Evolutionary conservation across 2,888 invertebrate species (phyloP).

Genomic region (Hartigia nigra): DNA sequence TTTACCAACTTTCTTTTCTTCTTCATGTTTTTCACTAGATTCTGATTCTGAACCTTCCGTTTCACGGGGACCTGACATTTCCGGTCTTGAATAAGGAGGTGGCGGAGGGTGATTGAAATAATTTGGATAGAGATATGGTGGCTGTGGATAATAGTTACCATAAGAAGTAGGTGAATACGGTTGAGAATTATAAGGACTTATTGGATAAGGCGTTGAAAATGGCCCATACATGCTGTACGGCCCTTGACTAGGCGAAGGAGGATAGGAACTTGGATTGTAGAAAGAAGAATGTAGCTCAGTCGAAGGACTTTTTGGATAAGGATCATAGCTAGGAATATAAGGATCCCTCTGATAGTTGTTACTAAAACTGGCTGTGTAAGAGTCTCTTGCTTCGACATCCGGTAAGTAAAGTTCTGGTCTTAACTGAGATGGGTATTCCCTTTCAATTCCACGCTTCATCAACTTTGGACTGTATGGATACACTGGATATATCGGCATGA

Average conservation of each 20-base stretch:
- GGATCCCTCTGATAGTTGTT: constrained; percentile 47
- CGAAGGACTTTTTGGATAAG: constrained; percentile 39
- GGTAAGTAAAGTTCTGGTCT: constrained; percentile 54
- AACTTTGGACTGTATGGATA: constrained; percentile 60
- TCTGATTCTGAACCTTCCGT: constrained; percentile 30
- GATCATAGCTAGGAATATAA: constrained; percentile 47
- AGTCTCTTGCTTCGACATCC: constrained; percentile 52
- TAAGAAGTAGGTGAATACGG: constrained; percentile 37
- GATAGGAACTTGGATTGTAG: constrained; percentile 8
- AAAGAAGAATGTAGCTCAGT: constrained; percentile 7
- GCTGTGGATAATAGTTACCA: constrained; percentile 53
- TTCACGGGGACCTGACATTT: constrained; percentile 24
- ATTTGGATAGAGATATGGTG: constrained; percentile 49
- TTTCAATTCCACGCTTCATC: constrained; percentile 56
- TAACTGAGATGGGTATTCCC: constrained; percentile 35
- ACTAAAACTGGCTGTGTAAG: constrained; percentile 45
- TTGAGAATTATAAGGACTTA: constrained; percentile 24
- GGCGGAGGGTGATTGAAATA: constrained; percentile 50
- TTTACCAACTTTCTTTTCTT: constrained; percentile 29
- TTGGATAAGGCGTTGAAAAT: constrained; percentile 22
- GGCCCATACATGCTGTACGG: constrained; percentile 22
- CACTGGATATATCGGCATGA: constrained; percentile 57
- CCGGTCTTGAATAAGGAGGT: constrained; percentile 26
- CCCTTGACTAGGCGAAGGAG: not conserved
- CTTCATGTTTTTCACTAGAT: constrained; percentile 40